phyloP scores from a whole-genome alignment of 2,888 invertebrate genomes.

The Cryptosula pallasiana region DNA sequence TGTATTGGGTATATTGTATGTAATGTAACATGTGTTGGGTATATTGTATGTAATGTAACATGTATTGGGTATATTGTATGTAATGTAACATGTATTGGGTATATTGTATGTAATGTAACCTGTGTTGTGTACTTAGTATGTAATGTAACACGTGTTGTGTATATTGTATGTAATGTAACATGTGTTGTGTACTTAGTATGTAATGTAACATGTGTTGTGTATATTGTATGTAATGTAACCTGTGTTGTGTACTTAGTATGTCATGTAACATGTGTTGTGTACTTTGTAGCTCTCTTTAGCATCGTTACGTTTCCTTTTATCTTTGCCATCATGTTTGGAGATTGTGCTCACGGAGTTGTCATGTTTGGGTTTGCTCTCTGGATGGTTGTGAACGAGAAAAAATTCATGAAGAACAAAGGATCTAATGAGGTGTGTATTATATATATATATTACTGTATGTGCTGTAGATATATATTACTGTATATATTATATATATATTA shows the following conservation, averaged over 20 bases:
- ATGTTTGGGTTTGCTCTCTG: conserved; percentile 87
- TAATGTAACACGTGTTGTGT: background rate
- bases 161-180: background rate
- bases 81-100: too few species aligned
- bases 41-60: background rate
- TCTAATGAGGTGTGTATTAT: conserved; percentile 81
- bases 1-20: too few species aligned
- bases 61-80: background rate
- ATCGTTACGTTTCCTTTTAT: conserved; percentile 96
- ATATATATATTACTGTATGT: too few species aligned
- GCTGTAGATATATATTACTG: too few species aligned
- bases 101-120: background rate
- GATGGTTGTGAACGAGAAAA: conserved; percentile 92
- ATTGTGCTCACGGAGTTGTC: conserved; percentile 85
- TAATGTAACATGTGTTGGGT: background rate
- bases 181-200: too few species aligned
- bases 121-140: background rate
- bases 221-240: background rate
- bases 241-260: background rate
- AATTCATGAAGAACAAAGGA: conserved; percentile 76
- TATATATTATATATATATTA: too few species aligned
- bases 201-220: background rate
- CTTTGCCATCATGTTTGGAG: conserved; percentile 98
- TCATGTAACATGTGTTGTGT: too few species aligned
- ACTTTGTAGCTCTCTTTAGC: conserved; percentile 79